A percentile compares a stretch with the other conserved stretches of the same genome.
Conservation (phyloP, 1,140 invertebrate genomes). For the Bombus affinis region DNA sequence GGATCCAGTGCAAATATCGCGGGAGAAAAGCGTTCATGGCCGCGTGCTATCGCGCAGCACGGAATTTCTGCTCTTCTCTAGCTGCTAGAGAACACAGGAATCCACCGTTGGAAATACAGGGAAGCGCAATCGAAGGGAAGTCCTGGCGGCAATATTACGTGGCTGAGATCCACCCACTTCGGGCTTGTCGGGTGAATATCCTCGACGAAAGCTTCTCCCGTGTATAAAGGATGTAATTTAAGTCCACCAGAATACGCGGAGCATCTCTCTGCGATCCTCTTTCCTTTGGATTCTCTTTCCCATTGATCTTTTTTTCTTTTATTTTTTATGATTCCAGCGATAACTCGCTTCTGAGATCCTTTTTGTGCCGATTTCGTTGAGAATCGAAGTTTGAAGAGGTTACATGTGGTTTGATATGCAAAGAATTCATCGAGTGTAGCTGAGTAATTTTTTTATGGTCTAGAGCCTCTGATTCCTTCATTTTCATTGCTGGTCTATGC, state of each 20-base stretch:
- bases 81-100: not conserved
- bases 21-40: slow-evolving; percentile 50
- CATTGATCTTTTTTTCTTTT: not conserved
- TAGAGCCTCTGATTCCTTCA: too few relatives aligned
- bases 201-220: not conserved
- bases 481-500: too few relatives aligned
- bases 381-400: too few relatives aligned
- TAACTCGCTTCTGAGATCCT: too few relatives aligned
- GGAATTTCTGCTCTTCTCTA: slow-evolving; percentile 2
- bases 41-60: slow-evolving; percentile 34
- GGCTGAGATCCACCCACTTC: not conserved
- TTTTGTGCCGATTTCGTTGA: too few relatives aligned
- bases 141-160: slow-evolving; percentile 34
- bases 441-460: too few relatives aligned
- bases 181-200: not conserved
- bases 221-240: slow-evolving; percentile 25
- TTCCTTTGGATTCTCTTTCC: not conserved
- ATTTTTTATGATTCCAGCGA: not conserved
- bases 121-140: slow-evolving; percentile 31
- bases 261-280: not conserved
- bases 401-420: too few relatives aligned
- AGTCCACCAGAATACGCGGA: not conserved
- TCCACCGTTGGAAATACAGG: not conserved
- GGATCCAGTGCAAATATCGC: slow-evolving; percentile 42
- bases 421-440: too few relatives aligned